phyloP scores from a whole-genome alignment of 2,113 vertebrate species.

The Dasyornis broadbenti region DNA sequence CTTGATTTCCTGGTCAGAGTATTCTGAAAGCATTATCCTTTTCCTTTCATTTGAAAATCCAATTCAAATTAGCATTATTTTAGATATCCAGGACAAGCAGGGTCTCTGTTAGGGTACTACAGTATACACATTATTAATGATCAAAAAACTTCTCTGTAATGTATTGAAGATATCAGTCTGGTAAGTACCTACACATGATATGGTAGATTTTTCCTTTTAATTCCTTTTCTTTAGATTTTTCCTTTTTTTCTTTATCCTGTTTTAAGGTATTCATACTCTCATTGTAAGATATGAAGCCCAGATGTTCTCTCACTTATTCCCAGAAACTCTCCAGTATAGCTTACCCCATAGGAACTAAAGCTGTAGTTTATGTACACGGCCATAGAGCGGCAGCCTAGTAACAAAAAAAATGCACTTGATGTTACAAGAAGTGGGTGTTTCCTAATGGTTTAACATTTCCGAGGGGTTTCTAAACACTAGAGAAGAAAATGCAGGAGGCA shows the following conservation, averaged over 20 bases:
- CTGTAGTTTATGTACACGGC: background rate
- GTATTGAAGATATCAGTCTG: background rate
- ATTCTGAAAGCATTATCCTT: background rate
- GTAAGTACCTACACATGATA: background rate
- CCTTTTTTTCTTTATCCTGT: background rate
- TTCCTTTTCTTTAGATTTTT: background rate
- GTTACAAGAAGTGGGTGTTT: background rate
- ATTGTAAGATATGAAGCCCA: background rate
- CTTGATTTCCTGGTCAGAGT: background rate
- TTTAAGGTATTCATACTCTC: background rate
- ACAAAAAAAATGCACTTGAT: background rate
- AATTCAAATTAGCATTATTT: background rate
- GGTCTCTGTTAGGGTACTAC: background rate
- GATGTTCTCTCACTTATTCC: background rate
- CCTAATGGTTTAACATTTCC: background rate
- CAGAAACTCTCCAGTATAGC: background rate
- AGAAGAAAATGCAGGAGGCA: background rate
- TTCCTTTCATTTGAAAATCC: background rate
- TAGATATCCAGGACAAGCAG: background rate
- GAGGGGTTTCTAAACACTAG: background rate
- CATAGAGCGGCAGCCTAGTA: constrained; percentile 38
- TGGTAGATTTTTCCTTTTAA: background rate
- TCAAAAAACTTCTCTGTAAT: background rate
- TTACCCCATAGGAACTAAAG: background rate
- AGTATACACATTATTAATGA: background rate